phyloP scores from a whole-genome alignment of 2,888 invertebrate species.

The Orchesellides sinensis region DNA sequence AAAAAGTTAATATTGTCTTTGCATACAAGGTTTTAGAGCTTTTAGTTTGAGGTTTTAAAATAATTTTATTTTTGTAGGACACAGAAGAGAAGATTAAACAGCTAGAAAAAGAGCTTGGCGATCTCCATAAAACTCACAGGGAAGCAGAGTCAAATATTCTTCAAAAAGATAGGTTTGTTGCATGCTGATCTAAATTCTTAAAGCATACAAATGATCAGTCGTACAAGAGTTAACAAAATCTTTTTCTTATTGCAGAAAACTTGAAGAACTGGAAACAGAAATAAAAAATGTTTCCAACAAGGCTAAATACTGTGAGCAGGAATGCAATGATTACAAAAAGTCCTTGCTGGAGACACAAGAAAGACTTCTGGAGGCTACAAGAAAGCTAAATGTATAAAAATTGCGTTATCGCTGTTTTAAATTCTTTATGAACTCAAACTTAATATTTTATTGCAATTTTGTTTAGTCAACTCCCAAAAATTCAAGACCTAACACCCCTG shows the following conservation, averaged over 20 bases:
- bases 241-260: conserved; percentile 39
- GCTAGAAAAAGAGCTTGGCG: conserved; percentile 58
- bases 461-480: conserved; percentile 3
- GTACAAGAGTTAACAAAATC: too few species aligned
- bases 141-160: conserved; percentile 45
- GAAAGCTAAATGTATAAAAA: conserved; percentile 46
- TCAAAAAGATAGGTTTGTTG: conserved; percentile 41
- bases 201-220: background rate
- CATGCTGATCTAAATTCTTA: background rate
- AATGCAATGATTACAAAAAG: conserved; percentile 70
- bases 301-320: conserved; percentile 63
- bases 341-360: conserved; percentile 70
- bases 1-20: too few species aligned
- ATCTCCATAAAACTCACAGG: conserved; percentile 40
- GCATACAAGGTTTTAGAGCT: background rate
- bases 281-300: conserved; percentile 61
- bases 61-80: conserved; percentile 41
- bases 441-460: background rate
- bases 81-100: conserved; percentile 61
- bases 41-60: background rate
- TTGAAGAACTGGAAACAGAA: conserved; percentile 68
- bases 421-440: too few species aligned
- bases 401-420: background rate
- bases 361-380: conserved; percentile 62
- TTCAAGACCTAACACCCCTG: conserved; percentile 2